phyloP scores from a whole-genome alignment of 2,888 invertebrate species.

The Oscheius sp. region DNA sequence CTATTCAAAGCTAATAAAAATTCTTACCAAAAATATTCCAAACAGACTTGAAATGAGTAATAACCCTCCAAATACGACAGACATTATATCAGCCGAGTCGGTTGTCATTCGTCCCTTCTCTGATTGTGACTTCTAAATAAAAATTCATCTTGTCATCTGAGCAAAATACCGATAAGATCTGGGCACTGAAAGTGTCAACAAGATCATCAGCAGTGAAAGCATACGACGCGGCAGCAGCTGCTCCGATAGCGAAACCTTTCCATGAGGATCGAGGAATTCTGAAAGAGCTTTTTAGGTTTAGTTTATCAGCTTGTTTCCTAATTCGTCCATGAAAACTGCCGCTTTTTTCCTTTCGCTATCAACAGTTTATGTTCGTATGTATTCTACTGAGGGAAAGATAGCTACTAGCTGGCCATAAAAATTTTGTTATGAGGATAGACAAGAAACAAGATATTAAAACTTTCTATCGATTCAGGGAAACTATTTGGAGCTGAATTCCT shows the following conservation, averaged over 20 bases:
- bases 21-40: conserved; percentile 50
- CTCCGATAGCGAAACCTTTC: conserved; percentile 64
- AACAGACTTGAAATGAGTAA: conserved; percentile 44
- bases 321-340: background rate
- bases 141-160: background rate
- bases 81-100: conserved; percentile 39
- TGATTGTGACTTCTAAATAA: conserved; percentile 20
- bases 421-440: no score
- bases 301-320: no score
- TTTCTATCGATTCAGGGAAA: no score
- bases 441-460: no score
- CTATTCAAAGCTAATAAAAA: conserved; percentile 3
- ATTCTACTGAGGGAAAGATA: no score
- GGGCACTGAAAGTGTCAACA: conserved; percentile 67
- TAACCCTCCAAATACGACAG: conserved; percentile 44
- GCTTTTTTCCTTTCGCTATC: no score
- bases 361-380: no score
- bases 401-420: no score
- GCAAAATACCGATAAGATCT: conserved; percentile 53
- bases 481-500: no score
- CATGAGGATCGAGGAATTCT: conserved; percentile 32
- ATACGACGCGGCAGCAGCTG: conserved; percentile 62
- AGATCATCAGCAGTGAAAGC: conserved; percentile 68
- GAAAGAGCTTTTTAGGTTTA: background rate
- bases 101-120: conserved; percentile 1